These are phyloP conservation scores for Rhyacophila brunnea DNA, from an alignment of 1,140 invertebrate species.

Conservation along the genomic window DNA sequence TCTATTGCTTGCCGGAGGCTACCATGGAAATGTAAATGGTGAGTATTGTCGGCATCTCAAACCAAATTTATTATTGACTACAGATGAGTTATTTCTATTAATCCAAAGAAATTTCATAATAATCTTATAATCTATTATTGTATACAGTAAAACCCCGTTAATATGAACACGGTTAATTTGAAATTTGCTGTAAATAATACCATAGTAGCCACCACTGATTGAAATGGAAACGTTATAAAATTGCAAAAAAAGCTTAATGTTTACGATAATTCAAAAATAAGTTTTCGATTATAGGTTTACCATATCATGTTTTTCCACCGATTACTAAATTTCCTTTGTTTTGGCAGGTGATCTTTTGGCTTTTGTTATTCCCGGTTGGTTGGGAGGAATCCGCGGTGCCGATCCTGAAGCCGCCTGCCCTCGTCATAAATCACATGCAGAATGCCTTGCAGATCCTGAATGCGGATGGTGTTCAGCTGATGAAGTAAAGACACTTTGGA, in stretches of 20 bases:
- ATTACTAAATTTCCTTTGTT: too few species aligned
- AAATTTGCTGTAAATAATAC: background rate
- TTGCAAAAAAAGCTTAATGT: too few species aligned
- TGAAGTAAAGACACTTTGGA: constrained; percentile 47
- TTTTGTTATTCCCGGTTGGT: constrained; percentile 73
- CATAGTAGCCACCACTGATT: too few species aligned
- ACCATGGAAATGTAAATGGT: constrained; percentile 88
- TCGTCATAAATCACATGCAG: constrained; percentile 68
- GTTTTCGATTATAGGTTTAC: too few species aligned
- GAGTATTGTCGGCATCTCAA: constrained; percentile 12
- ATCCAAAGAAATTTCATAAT: too few species aligned
- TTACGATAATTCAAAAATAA: too few species aligned
- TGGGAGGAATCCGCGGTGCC: constrained; percentile 63
- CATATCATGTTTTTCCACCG: too few species aligned
- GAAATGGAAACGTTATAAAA: too few species aligned
- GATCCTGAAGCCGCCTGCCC: constrained; percentile 73
- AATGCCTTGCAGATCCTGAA: constrained; percentile 85
- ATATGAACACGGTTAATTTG: too few species aligned
- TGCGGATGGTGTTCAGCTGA: constrained; percentile 91
- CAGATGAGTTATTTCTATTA: too few species aligned
- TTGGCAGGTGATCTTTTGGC: constrained; percentile 65
- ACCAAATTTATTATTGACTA: too few species aligned
- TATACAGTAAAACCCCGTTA: too few species aligned
- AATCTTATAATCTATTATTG: background rate
- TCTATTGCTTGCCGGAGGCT: constrained; percentile 84